Conservation (phyloP, 2,797 vertebrate genomes). For the Cheirogaleus major region DNA sequence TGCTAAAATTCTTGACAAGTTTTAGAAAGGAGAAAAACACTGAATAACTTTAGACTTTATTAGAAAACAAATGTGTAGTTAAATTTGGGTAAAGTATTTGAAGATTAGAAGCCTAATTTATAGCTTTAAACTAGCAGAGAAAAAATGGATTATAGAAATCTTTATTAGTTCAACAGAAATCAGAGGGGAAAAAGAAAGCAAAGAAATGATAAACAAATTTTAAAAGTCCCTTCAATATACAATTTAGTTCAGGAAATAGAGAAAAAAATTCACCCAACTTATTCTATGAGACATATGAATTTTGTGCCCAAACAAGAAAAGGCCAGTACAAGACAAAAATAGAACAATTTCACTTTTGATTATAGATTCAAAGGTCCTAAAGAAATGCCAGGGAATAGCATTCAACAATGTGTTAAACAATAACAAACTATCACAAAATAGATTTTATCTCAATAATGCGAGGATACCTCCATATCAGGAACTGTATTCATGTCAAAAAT, state of each 20-base stretch:
- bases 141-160: not conserved
- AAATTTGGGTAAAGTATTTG: not conserved
- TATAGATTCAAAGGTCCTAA: not conserved
- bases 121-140: not conserved
- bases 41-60: not conserved
- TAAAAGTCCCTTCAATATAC: not conserved
- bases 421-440: not conserved
- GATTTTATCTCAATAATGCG: not conserved
- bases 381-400: not conserved
- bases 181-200: not conserved
- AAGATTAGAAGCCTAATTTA: not conserved
- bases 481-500: not conserved
- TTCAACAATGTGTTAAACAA: not conserved
- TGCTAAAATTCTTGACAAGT: conserved; percentile 14
- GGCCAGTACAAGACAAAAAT: not conserved
- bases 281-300: not conserved
- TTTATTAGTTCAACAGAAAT: not conserved
- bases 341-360: not conserved
- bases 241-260: not conserved
- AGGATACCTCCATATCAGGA: not conserved
- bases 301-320: not conserved
- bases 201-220: not conserved
- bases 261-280: not conserved
- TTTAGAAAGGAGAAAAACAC: not conserved
- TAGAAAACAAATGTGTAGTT: conserved; percentile 6